Conservation (phyloP, 2,797 vertebrate species). For the Hybognathus amarus region DNA sequence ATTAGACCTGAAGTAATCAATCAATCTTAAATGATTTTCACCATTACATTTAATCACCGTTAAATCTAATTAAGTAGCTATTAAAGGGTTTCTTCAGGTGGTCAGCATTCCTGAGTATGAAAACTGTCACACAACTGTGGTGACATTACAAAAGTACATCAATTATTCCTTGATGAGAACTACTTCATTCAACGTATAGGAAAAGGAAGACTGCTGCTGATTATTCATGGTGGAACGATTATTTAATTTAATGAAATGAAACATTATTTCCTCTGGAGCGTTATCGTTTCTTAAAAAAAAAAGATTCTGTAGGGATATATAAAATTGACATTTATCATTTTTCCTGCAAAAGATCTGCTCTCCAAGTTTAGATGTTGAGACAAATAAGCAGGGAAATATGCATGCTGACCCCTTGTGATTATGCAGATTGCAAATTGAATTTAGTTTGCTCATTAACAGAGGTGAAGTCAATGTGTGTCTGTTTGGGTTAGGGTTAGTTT, state of each 20-base stretch:
- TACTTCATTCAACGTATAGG: not conserved
- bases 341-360: not conserved
- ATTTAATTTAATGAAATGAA: constrained; percentile 36
- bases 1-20: constrained; percentile 40
- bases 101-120: constrained; percentile 22
- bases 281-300: not conserved
- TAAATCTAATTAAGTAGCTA: constrained; percentile 35
- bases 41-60: constrained; percentile 28
- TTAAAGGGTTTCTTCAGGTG: constrained; percentile 29
- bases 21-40: constrained; percentile 28
- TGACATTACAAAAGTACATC: constrained; percentile 18
- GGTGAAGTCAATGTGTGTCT: constrained; percentile 1
- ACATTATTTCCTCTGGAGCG: constrained; percentile 28
- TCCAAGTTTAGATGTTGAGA: constrained; percentile 11
- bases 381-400: not conserved
- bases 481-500: constrained; percentile 25
- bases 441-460: constrained; percentile 16
- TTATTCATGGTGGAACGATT: constrained; percentile 20
- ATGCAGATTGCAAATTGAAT: constrained; percentile 33
- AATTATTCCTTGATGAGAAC: constrained; percentile 24
- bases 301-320: not conserved
- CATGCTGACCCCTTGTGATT: constrained; percentile 11
- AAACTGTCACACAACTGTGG: constrained; percentile 24
- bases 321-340: not conserved
- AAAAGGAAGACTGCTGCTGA: constrained; percentile 23